Evolutionary conservation across 2,113 vertebrate species (phyloP), one percentile per base, ranked within the genome.

Genomic region (Grallaria varia): DNA sequence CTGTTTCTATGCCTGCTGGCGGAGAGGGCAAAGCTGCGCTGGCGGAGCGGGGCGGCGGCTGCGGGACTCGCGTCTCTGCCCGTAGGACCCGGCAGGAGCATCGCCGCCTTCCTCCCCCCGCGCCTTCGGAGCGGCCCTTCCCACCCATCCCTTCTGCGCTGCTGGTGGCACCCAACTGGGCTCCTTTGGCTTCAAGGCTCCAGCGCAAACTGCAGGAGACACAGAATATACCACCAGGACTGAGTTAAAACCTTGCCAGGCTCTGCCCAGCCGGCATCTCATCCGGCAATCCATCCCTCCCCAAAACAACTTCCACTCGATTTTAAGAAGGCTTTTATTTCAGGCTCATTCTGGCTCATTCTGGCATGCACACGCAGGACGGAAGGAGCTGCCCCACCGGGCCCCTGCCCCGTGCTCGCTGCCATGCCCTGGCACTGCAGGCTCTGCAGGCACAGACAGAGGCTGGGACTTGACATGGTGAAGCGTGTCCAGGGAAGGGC

Each of bases 341-440:
- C 69, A 53, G 49, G 67, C 37, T 91, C 20, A 23, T 1, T 72
- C 68, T 59, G 49, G 67, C 37, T 91, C 20, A 23, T 1, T 72
- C 68, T 59, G 44, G 47, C 75, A 28, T 0, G 8, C 9, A 3
- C 7, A 13, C 0, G 1, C 35, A 53, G 58, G 39, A 17, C 30
- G 24, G 31, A 4, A 25, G 33, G 37, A 19, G 42, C 68, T 64
- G 67, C 58, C 72, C 49, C 81, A 31, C 18, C 12, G 60, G 3
- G 21, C 7, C 55, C 13, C 40, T 14, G 66, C 74, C 60, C 69
- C 2, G 35, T 10, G 0, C 85, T 44, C 2, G 0, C 52, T 28
- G 55, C 11, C 16, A 0, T 3, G 8, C 31, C 59, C 3, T 1
- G 0, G 37, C n/a, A 4, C 35, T 6, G 18, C 23, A 20, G 59